A percentile compares a stretch with the other conserved stretches of the same genome.
phyloP scores from a whole-genome alignment of 1,140 invertebrate genomes.

The Dolichoris vasculosae region DNA sequence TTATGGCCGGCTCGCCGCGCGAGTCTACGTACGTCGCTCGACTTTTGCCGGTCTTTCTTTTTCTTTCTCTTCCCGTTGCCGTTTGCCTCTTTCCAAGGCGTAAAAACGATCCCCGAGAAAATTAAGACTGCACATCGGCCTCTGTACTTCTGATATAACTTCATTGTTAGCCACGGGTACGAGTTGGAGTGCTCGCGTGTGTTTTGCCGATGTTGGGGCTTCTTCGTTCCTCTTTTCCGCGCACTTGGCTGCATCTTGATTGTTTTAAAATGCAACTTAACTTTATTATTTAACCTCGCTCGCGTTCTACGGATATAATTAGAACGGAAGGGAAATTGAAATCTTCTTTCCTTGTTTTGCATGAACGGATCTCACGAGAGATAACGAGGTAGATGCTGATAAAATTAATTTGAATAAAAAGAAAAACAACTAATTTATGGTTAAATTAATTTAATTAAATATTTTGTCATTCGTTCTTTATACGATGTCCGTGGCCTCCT shows the following conservation, averaged over 20 bases:
- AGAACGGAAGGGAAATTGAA: neutral
- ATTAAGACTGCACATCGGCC: conserved; percentile 49
- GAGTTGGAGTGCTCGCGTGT: neutral
- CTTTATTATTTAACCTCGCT: conserved; percentile 10
- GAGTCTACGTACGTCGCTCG: neutral
- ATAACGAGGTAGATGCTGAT: conserved; percentile 18
- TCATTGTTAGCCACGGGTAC: conserved; percentile 34
- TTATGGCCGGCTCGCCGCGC: conserved; percentile 33
- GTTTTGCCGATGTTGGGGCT: neutral
- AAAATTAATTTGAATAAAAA: conserved; percentile 18
- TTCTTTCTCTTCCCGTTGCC: neutral
- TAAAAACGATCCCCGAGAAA: conserved; percentile 41
- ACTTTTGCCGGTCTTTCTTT: neutral
- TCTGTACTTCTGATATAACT: conserved; percentile 38
- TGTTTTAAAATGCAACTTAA: conserved; percentile 13
- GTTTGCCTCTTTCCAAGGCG: neutral
- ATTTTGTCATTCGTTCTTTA: conserved; percentile 13
- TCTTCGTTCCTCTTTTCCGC: neutral
- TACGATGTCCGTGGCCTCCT: neutral
- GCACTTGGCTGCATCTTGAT: conserved; percentile 10
- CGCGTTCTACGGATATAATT: neutral
- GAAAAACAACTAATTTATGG: conserved; percentile 4
- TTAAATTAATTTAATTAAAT: too few species aligned
- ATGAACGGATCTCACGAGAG: neutral
- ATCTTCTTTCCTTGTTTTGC: neutral